Evolutionary conservation across 2,113 vertebrate genomes (phyloP), one percentile per base, ranked within the genome.

Genomic region (Hippocampus zosterae): DNA sequence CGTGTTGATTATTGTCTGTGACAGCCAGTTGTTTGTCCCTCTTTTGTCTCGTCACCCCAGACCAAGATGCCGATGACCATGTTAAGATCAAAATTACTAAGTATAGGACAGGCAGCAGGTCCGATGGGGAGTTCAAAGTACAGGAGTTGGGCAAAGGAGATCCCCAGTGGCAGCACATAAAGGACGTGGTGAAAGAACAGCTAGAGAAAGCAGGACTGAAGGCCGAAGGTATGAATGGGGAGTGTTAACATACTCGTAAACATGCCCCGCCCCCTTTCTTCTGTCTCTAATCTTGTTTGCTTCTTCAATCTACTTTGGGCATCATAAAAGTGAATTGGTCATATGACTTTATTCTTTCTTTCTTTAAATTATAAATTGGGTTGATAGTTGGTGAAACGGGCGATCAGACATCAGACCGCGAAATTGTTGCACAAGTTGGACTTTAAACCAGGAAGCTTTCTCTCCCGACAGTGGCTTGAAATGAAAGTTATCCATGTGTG

Each of bases 161-260:
- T 81, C 94, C 93, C 68, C 94, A 95, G 87, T 93, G 95, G 93
- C 93, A 91, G 88, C 94, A 96, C 87, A 94, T 97, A 87, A 94
- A 96, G 92, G 95, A 94, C 84, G 93, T 96, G 91, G 94, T 97
- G 87, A 95, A 94, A 89, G 95, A 96, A 60, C 92, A 96, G 94
- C 92, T 97, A 93, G 94, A 96, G 91, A 95, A 93, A 90, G 96
- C 96, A 85, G 96, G 96, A 86, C 94, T 96, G 91, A 93, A 95
- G 76, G 95, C 95, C 2, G 93, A 96, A 97, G 95, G 96, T 96
- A 94, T 84, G 85, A 90, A 74, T 77, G 78, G 81, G 71, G 65
- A 60, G 77, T 74, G 65, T 72, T 21, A 71, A 74, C 75, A 2
- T 37, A 33, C 46, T 50, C 18, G 46, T 50, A 50, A 44, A 44